Evolutionary conservation across 2,797 vertebrate genomes (phyloP).

Genomic region (Sebastolobus altivelis): DNA sequence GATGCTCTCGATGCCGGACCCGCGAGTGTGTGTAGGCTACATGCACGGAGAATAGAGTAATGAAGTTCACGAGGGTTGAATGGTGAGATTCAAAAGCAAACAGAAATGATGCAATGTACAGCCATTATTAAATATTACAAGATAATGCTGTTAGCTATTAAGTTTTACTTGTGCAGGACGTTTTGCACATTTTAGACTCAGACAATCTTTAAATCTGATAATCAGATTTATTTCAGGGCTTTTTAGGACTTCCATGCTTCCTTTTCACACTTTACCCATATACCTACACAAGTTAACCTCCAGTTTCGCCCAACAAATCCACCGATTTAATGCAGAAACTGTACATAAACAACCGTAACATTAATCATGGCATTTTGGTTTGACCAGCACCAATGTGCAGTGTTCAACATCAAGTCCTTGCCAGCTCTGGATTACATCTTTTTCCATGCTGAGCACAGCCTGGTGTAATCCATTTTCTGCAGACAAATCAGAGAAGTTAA

Average conservation of each 20-base stretch:
- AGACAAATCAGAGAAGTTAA: conserved; percentile 16
- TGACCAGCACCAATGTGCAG: too few relatives aligned
- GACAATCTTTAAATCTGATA: not conserved
- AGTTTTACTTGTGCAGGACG: conserved; percentile 3
- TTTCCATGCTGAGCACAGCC: not conserved
- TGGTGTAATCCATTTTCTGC: conserved; percentile 6
- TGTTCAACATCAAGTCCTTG: not conserved
- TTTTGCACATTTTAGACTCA: not conserved
- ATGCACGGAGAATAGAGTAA: conserved; percentile 34
- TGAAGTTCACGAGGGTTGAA: conserved; percentile 38
- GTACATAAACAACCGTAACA: not conserved
- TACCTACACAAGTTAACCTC: not conserved
- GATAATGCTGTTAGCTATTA: not conserved
- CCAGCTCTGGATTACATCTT: not conserved
- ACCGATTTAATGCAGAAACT: not conserved
- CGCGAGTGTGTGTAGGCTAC: conserved; percentile 43
- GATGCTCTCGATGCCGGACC: conserved; percentile 56
- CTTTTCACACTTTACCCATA: not conserved
- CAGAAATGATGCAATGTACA: conserved; percentile 19
- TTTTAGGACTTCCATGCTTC: conserved; percentile 14
- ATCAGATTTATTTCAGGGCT: not conserved
- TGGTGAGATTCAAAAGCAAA: conserved; percentile 43
- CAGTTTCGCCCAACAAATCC: not conserved
- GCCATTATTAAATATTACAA: conserved; percentile 6
- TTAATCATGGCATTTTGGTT: not conserved